Evolutionary conservation across 23 tunicate genomes (phyloP), one percentile per base, ranked within the genome.

Genomic region (Halocynthia aurantium): DNA sequence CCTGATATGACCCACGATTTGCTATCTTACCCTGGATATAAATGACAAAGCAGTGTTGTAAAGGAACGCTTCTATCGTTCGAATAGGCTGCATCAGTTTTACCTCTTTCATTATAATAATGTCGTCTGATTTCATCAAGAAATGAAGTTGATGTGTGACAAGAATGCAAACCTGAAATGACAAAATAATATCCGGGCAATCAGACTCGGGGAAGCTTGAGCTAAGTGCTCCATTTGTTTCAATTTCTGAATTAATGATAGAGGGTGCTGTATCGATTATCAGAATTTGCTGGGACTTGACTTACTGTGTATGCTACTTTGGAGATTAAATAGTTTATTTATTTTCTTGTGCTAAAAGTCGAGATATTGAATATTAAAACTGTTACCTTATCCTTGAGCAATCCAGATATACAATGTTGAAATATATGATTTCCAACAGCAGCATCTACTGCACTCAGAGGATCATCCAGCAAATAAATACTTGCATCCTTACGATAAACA

Each of bases 391-490:
- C 70, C 71, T 77, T 81, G 81, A 92, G 15, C 21, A 68, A 56
- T 6, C 85, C 85, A 69, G 94, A 92, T 20, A 92, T 86, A 62
- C 98, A 92, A 52, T 86, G 44, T 9, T 86, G 51, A 66, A 92
- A 92, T 50, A 92, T 40, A 55, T 92, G 84, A 31, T 80, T 75
- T 6, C 91, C 95, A 72, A 94, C 99, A 10, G 81, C 22, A 7
- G 91, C 80, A 85, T 94, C 99, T 22, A 94, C 91, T 6, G 99
- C 99, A 71, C 90, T 78, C 18, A 94, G 77, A n/a, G 99, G 99
- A 73, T 94, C 99, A 67, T 94, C 99, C 57, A 94, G 50, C 10
- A 94, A 72, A 20, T 52, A 76, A 10, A 94, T 75, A 61, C 84
- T 84, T 8, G 77, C 61, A 31, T 84, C 68, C 53, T 71, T 67